These are phyloP conservation scores for Drosophila dunni DNA, from an alignment of 1,140 invertebrate species.

Conservation along the genomic window DNA sequence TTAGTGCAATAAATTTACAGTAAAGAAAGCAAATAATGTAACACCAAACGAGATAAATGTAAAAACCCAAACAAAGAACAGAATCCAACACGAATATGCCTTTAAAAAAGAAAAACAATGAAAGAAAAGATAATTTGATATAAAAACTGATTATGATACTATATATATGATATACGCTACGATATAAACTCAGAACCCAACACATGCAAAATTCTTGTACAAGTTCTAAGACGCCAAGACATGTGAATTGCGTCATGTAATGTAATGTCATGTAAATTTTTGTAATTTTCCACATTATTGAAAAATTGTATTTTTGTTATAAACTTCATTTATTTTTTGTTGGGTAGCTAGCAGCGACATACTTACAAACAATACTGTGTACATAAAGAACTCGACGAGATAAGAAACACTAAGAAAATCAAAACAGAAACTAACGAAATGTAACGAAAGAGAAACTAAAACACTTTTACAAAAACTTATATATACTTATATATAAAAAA, in stretches of 20 bases:
- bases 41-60: slow-evolving; percentile 11
- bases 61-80: not conserved
- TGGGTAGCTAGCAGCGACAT: slow-evolving; percentile 61
- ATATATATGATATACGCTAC: slow-evolving; percentile 11
- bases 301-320: slow-evolving; percentile 46
- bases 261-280: slow-evolving; percentile 64
- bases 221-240: slow-evolving; percentile 26
- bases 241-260: slow-evolving; percentile 24
- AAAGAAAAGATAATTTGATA: slow-evolving; percentile 14
- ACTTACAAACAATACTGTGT: slow-evolving; percentile 49
- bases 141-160: not conserved
- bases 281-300: slow-evolving; percentile 66
- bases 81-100: slow-evolving; percentile 51
- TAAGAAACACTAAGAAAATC: slow-evolving; percentile 47
- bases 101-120: slow-evolving; percentile 27
- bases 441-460: slow-evolving; percentile 74
- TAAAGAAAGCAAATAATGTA: slow-evolving; percentile 18
- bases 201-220: slow-evolving; percentile 61
- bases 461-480: slow-evolving; percentile 66
- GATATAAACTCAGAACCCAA: slow-evolving; percentile 18
- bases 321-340: slow-evolving; percentile 19
- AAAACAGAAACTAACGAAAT: slow-evolving; percentile 69
- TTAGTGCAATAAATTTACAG: slow-evolving; percentile 57
- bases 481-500: slow-evolving; percentile 19
- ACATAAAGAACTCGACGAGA: slow-evolving; percentile 61